Percentiles rank a stretch among this genome's conserved stretches.
These are phyloP conservation scores for Heliocidaris erythrogramma DNA, from an alignment of 35 echinoderm and acorn worm genomes.

Conservation along the genomic window DNA sequence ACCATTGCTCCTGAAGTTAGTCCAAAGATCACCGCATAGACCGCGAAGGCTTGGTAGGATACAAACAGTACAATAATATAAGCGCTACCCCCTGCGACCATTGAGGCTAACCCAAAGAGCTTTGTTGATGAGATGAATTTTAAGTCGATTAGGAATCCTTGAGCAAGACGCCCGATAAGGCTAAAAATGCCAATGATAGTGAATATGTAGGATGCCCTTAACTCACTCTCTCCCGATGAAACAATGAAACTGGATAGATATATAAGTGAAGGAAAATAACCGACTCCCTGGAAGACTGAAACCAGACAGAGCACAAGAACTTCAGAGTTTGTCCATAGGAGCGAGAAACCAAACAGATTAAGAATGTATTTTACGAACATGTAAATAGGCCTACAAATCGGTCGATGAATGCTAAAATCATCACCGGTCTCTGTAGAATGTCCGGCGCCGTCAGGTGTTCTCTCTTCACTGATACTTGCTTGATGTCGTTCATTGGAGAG, in stretches of 20 bases:
- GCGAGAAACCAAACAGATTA: background rate
- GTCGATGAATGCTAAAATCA: too few relatives aligned
- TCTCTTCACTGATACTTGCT: background rate
- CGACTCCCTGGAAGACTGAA: background rate
- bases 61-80: background rate
- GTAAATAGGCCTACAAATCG: background rate
- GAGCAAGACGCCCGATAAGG: background rate
- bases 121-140: background rate
- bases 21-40: background rate
- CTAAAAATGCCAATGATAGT: background rate
- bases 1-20: background rate
- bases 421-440: background rate
- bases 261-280: background rate
- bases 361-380: background rate
- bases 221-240: background rate
- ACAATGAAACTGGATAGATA: background rate
- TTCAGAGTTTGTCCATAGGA: background rate
- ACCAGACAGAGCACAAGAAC: background rate
- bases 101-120: background rate
- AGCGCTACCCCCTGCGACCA: background rate
- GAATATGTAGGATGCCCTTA: background rate
- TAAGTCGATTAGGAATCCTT: background rate
- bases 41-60: background rate
- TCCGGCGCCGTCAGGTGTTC: background rate
- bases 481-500: background rate